Percentiles rank a stretch among this genome's conserved stretches.
These are phyloP conservation scores for Festucalex cinctus DNA, from an alignment of 2,113 vertebrate species.

Conservation along the genomic window DNA sequence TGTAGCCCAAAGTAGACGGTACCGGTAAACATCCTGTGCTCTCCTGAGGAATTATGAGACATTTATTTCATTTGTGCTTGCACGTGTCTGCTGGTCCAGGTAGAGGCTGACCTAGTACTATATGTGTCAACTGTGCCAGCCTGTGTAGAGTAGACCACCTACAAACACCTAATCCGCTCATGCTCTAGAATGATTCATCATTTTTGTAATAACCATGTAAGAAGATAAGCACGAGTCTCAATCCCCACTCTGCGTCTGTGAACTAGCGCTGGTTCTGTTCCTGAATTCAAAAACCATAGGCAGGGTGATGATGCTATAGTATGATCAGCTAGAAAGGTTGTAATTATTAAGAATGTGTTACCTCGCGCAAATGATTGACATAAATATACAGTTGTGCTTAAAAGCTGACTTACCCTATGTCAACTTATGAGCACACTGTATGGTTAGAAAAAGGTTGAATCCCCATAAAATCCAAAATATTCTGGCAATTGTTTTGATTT, in stretches of 20 bases:
- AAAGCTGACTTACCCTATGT: too few relatives aligned
- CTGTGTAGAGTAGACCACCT: background rate
- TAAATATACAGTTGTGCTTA: too few relatives aligned
- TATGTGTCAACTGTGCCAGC: conserved; percentile 14
- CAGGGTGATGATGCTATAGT: background rate
- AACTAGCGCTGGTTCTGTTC: background rate
- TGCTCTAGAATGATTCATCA: conserved; percentile 27
- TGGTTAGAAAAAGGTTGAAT: too few relatives aligned
- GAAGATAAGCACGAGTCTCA: conserved; percentile 5
- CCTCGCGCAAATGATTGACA: background rate
- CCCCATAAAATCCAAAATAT: too few relatives aligned
- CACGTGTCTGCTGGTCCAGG: background rate
- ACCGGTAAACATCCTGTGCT: background rate
- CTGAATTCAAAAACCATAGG: background rate
- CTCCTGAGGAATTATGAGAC: background rate
- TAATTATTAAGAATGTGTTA: background rate
- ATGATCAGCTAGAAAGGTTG: background rate
- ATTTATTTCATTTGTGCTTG: conserved; percentile 1
- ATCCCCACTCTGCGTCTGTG: conserved; percentile 7
- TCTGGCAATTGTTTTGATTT: too few relatives aligned
- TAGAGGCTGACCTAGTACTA: conserved; percentile 27
- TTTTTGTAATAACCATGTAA: conserved; percentile 23
- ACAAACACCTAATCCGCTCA: conserved; percentile 42
- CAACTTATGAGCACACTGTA: too few relatives aligned
- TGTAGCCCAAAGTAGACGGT: background rate